Conservation (phyloP, 1,140 invertebrate species). For the Tetragnatha versicolor region DNA sequence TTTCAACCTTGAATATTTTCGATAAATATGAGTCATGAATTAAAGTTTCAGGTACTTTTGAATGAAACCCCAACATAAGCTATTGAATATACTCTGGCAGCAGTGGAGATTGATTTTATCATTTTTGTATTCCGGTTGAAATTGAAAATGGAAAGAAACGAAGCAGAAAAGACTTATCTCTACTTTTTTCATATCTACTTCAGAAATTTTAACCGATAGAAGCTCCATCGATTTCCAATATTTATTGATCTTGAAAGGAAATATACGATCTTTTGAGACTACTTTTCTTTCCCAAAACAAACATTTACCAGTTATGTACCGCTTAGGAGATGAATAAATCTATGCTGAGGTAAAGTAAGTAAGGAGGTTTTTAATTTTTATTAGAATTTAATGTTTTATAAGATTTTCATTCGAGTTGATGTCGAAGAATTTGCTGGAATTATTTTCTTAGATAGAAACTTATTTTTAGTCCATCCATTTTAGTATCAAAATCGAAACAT, state of each 20-base stretch:
- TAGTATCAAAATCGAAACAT: too few relatives aligned
- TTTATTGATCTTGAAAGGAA: not conserved
- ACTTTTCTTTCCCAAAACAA: slow-evolving; percentile 13
- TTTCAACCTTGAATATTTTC: slow-evolving; percentile 6
- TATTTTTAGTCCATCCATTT: too few relatives aligned
- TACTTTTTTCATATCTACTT: slow-evolving; percentile 47
- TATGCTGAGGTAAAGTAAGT: too few relatives aligned
- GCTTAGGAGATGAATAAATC: not conserved
- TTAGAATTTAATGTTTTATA: too few relatives aligned
- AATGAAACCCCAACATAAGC: slow-evolving; percentile 27
- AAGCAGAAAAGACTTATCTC: slow-evolving; percentile 28
- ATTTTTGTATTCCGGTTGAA: slow-evolving; percentile 47
- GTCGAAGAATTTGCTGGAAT: too few relatives aligned
- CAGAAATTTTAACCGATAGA: slow-evolving; percentile 45
- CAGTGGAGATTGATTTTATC: slow-evolving; percentile 37
- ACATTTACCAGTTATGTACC: not conserved
- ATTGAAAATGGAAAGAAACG: slow-evolving; percentile 44
- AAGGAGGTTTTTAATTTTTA: too few relatives aligned
- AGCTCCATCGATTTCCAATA: slow-evolving; percentile 27
- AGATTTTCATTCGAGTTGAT: too few relatives aligned
- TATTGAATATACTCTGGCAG: slow-evolving; percentile 19
- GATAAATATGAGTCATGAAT: slow-evolving; percentile 29
- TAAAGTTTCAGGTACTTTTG: slow-evolving; percentile 7
- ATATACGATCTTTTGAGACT: not conserved
- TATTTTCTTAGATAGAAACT: too few relatives aligned